Percentiles rank a stretch among this genome's conserved stretches.
Evolutionary conservation across 2,113 vertebrate genomes (phyloP).

Genomic region (Todiramphus chloris): DNA sequence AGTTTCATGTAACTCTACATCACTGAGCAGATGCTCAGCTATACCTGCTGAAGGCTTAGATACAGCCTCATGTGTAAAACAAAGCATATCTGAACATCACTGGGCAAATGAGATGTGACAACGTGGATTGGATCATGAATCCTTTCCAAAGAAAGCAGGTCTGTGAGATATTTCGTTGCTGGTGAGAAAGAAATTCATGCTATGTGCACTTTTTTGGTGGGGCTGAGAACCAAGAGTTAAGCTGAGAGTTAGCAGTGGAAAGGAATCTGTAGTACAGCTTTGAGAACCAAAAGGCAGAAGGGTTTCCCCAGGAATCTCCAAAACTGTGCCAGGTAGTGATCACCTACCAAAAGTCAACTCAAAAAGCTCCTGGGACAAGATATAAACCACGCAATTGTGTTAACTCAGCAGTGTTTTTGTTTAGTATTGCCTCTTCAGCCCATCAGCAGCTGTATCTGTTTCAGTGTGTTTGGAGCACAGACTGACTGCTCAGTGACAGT

Average conservation of each 20-base stretch:
- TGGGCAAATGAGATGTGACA: neutral
- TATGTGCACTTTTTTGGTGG: neutral
- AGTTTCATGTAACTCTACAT: neutral
- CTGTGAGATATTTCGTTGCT: neutral
- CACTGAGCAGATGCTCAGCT: neutral
- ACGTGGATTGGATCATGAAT: neutral
- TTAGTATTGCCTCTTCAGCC: neutral
- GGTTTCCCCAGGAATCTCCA: neutral
- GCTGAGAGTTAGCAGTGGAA: rapidly evolving
- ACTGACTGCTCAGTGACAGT: neutral
- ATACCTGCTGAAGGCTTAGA: neutral
- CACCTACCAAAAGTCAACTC: neutral
- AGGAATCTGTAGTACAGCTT: neutral
- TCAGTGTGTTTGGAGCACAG: neutral
- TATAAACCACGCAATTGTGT: neutral
- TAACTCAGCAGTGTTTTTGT: neutral
- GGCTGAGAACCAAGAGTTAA: neutral
- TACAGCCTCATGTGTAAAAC: neutral
- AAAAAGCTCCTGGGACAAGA: neutral
- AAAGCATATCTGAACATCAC: neutral
- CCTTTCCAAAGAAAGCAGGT: neutral
- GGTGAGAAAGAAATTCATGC: neutral
- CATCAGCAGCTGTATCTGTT: neutral
- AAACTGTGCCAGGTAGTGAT: neutral
- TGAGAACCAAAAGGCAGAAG: neutral